Evolutionary conservation across 2,888 invertebrate genomes (phyloP).

Genomic region (Erebia aethiops): DNA sequence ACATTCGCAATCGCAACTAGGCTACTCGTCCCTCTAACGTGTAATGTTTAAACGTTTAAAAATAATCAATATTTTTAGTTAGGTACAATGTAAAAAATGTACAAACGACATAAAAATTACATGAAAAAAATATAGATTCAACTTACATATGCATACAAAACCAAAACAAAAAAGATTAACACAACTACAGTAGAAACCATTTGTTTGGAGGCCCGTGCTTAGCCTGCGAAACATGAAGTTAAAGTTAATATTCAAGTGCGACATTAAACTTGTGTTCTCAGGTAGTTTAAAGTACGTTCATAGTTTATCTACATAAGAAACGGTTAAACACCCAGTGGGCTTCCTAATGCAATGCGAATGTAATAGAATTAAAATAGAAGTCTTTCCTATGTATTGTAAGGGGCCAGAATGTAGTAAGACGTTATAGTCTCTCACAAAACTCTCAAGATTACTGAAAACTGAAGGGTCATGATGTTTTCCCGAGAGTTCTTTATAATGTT

Average conservation of each 20-base stretch:
- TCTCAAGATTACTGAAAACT: too few species aligned
- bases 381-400: background rate
- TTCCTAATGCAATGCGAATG: background rate
- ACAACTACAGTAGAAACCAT: slow-evolving; percentile 52
- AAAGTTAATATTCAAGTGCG: background rate
- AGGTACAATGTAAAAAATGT: background rate
- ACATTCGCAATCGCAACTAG: too few species aligned
- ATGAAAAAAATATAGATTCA: background rate
- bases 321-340: background rate
- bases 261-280: background rate
- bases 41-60: too few species aligned
- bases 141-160: slow-evolving; percentile 48
- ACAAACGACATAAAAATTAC: background rate
- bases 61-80: too few species aligned
- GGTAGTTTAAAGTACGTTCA: background rate
- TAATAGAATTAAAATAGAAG: too few species aligned
- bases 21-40: too few species aligned
- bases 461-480: too few species aligned
- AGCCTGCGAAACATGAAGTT: slow-evolving; percentile 9
- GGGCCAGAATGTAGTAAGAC: background rate
- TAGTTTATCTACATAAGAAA: background rate
- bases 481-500: too few species aligned
- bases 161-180: slow-evolving; percentile 43
- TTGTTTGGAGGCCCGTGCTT: slow-evolving; percentile 40
- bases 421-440: too few species aligned